These are phyloP conservation scores for Limnephilus lunatus DNA, from an alignment of 2,888 invertebrate genomes.

Conservation along the genomic window DNA sequence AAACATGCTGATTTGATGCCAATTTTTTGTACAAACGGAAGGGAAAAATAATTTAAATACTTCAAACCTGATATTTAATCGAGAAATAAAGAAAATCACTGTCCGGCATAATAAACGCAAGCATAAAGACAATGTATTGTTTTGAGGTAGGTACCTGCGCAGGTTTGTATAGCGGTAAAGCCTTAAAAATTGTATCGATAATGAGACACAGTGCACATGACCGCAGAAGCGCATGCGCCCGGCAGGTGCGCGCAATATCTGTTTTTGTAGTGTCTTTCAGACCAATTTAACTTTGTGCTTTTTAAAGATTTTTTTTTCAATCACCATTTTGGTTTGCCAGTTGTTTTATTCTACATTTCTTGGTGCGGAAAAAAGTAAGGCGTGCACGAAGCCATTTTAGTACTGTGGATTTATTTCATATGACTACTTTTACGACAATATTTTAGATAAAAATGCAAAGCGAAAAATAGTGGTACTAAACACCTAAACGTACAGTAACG, in stretches of 20 bases:
- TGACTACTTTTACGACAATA: background rate
- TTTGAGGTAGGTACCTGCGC: background rate
- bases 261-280: slow-evolving; percentile 43
- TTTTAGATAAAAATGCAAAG: background rate
- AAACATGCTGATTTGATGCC: no score
- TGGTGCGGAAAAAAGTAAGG: background rate
- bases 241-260: slow-evolving; percentile 51
- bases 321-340: slow-evolving; percentile 24
- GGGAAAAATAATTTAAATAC: background rate
- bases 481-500: background rate
- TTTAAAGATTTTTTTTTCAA: slow-evolving; percentile 45
- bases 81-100: background rate
- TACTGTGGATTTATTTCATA: background rate
- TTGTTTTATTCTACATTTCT: slow-evolving; percentile 8
- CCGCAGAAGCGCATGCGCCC: slow-evolving; percentile 44
- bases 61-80: background rate
- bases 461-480: background rate
- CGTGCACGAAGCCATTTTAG: background rate
- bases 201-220: slow-evolving; percentile 44
- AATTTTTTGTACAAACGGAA: background rate
- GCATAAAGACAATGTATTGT: background rate
- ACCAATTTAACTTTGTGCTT: slow-evolving; percentile 14
- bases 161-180: background rate
- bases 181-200: slow-evolving; percentile 44
- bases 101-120: background rate